Conservation (phyloP, 30 jellyfish, hydroid and myxozoan genomes). For the Pseudorhiza aurosa region DNA sequence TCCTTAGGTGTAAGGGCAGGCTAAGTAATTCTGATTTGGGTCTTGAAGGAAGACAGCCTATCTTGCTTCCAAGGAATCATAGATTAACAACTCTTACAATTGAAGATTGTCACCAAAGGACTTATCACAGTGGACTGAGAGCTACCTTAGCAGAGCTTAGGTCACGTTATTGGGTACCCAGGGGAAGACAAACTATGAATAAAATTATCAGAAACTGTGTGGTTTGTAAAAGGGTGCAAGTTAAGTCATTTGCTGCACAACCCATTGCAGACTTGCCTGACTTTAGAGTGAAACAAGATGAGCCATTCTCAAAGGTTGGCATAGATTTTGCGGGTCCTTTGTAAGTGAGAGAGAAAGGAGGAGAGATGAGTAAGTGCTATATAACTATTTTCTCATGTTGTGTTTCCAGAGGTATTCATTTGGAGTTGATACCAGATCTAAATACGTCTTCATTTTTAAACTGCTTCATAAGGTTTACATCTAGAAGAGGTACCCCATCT, state of each 20-base stretch:
- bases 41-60: constrained; percentile 26
- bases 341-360: constrained; percentile 6
- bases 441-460: constrained; percentile 3
- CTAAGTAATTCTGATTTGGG: background rate
- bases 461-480: constrained; percentile 27
- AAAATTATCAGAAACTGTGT: background rate
- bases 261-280: constrained; percentile 43
- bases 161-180: constrained; percentile 29
- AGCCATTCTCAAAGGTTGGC: constrained; percentile 18
- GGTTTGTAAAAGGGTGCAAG: constrained; percentile 14
- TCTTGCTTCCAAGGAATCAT: constrained; percentile 22
- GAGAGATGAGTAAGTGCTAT: constrained; percentile 18
- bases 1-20: background rate
- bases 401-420: constrained; percentile 26
- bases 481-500: constrained; percentile 40
- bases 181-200: constrained; percentile 46
- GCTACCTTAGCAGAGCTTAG: constrained; percentile 5
- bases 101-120: constrained; percentile 2
- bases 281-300: constrained; percentile 24
- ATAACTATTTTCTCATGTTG: constrained; percentile 27
- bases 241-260: constrained; percentile 22
- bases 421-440: constrained; percentile 30
- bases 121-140: constrained; percentile 16
- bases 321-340: constrained; percentile 61
- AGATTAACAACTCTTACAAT: background rate